These are phyloP conservation scores for Trachelus stipa DNA, from an alignment of 2,888 invertebrate genomes.

Conservation along the genomic window DNA sequence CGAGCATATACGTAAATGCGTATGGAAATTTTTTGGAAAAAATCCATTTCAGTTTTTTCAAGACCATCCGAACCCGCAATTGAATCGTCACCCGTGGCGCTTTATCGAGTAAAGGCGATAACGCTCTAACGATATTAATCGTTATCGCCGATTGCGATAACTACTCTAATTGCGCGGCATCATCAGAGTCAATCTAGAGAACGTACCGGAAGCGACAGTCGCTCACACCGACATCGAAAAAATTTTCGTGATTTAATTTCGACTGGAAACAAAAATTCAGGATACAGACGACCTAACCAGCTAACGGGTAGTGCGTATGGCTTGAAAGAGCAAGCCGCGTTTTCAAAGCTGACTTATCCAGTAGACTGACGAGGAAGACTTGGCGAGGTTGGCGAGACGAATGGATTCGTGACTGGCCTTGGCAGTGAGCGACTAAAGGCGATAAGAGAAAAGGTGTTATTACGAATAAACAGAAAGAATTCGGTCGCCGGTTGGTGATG, in stretches of 20 bases:
- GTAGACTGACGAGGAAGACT: too few species aligned
- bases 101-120: too few species aligned
- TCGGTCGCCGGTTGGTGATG: constrained; percentile 9
- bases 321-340: too few species aligned
- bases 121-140: neutral
- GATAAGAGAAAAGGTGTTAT: constrained; percentile 11
- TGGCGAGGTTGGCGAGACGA: neutral
- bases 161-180: constrained; percentile 36
- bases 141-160: constrained; percentile 24
- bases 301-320: too few species aligned
- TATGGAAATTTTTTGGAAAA: too few species aligned
- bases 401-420: constrained; percentile 14
- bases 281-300: too few species aligned
- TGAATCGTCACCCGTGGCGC: too few species aligned
- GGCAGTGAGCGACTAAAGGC: constrained; percentile 6
- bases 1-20: too few species aligned
- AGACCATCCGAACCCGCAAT: too few species aligned
- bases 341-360: too few species aligned
- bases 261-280: neutral
- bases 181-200: constrained; percentile 26
- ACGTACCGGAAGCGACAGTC: neutral
- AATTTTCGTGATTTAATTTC: neutral
- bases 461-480: constrained; percentile 21
- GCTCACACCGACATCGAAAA: neutral
- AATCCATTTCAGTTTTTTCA: too few species aligned